Evolutionary conservation across 2,113 vertebrate species (phyloP).

Genomic region (Cephalopholis sonnerati): DNA sequence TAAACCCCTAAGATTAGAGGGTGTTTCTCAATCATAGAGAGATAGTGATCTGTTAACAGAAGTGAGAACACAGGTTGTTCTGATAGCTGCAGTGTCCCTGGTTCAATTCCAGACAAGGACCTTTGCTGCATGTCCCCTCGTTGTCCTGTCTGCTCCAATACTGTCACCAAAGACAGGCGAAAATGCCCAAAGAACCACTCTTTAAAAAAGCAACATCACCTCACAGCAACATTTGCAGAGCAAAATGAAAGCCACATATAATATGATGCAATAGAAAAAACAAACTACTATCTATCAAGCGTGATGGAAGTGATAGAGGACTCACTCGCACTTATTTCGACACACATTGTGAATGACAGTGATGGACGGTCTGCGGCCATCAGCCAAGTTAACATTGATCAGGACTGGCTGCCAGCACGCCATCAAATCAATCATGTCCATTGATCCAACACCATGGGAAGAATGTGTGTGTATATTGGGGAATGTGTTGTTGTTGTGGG

Average conservation of each 20-base stretch:
- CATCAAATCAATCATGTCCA: constrained; percentile 76
- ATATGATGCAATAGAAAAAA: constrained; percentile 49
- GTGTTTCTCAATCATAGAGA: background rate
- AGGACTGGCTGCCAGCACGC: constrained; percentile 66
- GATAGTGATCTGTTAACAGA: background rate
- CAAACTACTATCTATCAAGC: constrained; percentile 43
- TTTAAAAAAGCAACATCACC: background rate
- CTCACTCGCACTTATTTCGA: constrained; percentile 43
- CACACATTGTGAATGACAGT: constrained; percentile 63
- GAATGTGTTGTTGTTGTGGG: constrained; percentile 43
- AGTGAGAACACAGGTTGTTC: background rate
- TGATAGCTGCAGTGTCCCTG: background rate
- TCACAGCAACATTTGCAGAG: background rate
- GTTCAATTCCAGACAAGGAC: no score
- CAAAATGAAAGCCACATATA: constrained; percentile 15
- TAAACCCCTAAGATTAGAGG: constrained; percentile 14
- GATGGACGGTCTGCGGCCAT: constrained; percentile 64
- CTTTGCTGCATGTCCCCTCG: background rate
- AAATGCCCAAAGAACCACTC: no score
- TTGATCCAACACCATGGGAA: constrained; percentile 68
- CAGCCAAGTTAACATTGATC: constrained; percentile 76
- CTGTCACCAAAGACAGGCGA: no score
- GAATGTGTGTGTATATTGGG: constrained; percentile 45
- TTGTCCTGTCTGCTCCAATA: background rate
- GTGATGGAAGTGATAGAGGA: constrained; percentile 54